These are phyloP conservation scores for Macaca mulatta DNA, from an alignment of 2,113 vertebrate genomes.

Conservation along the genomic window DNA sequence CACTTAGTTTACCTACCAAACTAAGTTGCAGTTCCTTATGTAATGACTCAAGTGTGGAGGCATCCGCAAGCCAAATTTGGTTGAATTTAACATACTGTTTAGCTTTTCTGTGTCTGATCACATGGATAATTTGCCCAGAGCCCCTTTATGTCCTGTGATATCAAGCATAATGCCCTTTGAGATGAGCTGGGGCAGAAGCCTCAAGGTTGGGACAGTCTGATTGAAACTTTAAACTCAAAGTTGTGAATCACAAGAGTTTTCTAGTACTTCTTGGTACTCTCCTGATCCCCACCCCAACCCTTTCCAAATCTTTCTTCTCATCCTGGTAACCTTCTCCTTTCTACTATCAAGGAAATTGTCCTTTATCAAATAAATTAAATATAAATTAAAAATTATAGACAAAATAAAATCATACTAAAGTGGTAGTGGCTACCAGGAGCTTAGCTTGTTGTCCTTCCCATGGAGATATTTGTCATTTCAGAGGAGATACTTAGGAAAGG, in stretches of 20 bases:
- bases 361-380: not conserved
- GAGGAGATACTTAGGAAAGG: not conserved
- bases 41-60: not conserved
- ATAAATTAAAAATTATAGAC: not conserved
- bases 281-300: not conserved
- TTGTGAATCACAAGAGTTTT: not conserved
- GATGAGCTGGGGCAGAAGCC: not conserved
- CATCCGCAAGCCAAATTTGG: not conserved
- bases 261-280: not conserved
- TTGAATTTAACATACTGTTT: not conserved
- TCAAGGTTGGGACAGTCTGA: not conserved
- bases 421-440: not conserved
- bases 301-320: not conserved
- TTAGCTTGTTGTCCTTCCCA: not conserved
- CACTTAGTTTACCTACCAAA: not conserved
- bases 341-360: not conserved
- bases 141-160: not conserved
- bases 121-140: not conserved
- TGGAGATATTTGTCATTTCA: not conserved
- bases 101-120: not conserved
- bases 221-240: not conserved
- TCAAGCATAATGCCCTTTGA: not conserved
- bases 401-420: conserved; percentile 12
- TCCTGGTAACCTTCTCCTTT: not conserved
- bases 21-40: not conserved